Conservation (phyloP, 1,140 invertebrate genomes). For the Cotesia vestalis region DNA sequence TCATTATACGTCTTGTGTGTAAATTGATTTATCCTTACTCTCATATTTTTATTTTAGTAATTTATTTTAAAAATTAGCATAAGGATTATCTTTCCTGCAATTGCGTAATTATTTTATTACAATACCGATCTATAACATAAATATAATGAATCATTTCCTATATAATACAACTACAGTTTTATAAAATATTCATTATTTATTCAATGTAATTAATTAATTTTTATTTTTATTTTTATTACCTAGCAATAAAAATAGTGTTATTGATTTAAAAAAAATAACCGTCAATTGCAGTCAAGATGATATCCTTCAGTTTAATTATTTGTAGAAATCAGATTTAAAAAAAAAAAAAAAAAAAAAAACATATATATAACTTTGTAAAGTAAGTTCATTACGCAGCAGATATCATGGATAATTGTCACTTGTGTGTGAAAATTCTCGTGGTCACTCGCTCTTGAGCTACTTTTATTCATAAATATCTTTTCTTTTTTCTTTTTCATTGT, state of each 20-base stretch:
- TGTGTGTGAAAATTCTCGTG: slow-evolving; percentile 25
- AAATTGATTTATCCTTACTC: slow-evolving; percentile 14
- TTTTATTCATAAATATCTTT: slow-evolving; percentile 20
- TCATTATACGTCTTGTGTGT: background rate
- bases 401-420: slow-evolving; percentile 27
- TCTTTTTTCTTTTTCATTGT: background rate
- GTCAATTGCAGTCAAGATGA: too few relatives aligned
- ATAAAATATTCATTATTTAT: too few relatives aligned
- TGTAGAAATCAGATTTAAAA: background rate
- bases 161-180: background rate
- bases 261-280: too few relatives aligned
- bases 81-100: background rate
- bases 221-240: too few relatives aligned
- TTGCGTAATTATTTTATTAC: background rate
- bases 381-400: slow-evolving; percentile 15
- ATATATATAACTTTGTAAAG: background rate
- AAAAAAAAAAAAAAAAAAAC: slow-evolving; percentile 4
- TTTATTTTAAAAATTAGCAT: background rate
- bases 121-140: too few relatives aligned
- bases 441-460: slow-evolving; percentile 22
- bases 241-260: too few relatives aligned
- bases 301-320: too few relatives aligned
- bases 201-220: too few relatives aligned
- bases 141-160: too few relatives aligned
- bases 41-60: background rate